Evolutionary conservation across 2,113 vertebrate genomes (phyloP).

Genomic region (Bombycilla garrulus): DNA sequence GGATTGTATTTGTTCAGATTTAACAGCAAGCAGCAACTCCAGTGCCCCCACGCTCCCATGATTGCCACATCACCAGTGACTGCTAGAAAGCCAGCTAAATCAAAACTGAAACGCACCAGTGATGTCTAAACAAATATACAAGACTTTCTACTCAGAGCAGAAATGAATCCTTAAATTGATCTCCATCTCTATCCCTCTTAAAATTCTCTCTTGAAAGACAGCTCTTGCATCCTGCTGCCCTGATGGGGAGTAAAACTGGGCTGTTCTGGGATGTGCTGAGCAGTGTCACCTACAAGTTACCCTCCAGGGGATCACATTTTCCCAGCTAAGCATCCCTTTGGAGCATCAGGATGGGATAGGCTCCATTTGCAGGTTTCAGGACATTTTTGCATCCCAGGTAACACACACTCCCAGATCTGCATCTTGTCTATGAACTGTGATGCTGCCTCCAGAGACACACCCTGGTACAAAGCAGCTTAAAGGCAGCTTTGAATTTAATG

Average conservation of each 20-base stretch:
- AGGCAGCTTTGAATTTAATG: neutral
- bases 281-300: neutral
- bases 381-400: neutral
- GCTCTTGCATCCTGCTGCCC: neutral
- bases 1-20: neutral
- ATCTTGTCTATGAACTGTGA: neutral
- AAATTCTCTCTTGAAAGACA: neutral
- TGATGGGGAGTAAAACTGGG: neutral
- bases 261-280: neutral
- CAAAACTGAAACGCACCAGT: neutral
- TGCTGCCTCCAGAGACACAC: neutral
- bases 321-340: neutral
- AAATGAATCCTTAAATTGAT: neutral
- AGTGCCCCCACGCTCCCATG: rapidly evolving
- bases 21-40: neutral
- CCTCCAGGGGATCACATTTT: neutral
- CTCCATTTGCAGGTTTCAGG: neutral
- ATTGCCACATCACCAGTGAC: neutral
- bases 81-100: neutral
- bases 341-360: neutral
- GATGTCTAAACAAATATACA: neutral
- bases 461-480: neutral
- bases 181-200: neutral
- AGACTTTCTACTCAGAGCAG: neutral
- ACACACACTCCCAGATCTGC: neutral